Conservation (phyloP, 2,113 vertebrate genomes). For the Esox niger region DNA sequence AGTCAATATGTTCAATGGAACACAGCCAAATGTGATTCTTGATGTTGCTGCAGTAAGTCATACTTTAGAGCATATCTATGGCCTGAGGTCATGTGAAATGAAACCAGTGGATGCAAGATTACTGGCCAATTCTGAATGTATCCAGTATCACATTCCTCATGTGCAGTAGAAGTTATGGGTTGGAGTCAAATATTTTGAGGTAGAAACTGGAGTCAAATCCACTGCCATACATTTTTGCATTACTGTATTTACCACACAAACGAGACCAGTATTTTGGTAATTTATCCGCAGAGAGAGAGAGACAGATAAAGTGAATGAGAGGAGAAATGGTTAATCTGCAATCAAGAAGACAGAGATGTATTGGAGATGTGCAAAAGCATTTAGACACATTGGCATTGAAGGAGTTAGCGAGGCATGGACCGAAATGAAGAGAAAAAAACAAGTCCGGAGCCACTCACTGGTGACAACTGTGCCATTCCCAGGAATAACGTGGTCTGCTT, state of each 20-base stretch:
- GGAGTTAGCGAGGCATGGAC: neutral
- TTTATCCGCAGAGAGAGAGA: neutral
- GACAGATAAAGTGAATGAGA: neutral
- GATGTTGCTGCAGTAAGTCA: constrained; percentile 36
- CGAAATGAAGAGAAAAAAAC: neutral
- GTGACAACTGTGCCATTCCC: constrained; percentile 99
- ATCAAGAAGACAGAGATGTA: neutral
- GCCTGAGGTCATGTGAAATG: constrained; percentile 48
- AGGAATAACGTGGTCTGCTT: constrained; percentile 91
- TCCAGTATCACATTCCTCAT: neutral
- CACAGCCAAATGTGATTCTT: constrained; percentile 52
- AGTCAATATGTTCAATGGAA: constrained; percentile 31
- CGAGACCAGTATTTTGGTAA: neutral
- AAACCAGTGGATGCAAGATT: constrained; percentile 21
- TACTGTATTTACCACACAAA: neutral
- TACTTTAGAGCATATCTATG: constrained; percentile 61
- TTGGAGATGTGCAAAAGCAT: neutral
- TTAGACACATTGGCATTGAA: neutral
- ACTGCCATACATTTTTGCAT: neutral
- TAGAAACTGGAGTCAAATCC: neutral
- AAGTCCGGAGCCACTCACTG: constrained; percentile 80
- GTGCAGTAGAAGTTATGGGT: neutral
- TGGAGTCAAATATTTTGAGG: neutral
- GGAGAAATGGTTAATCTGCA: neutral
- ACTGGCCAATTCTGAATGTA: constrained; percentile 27